Percentiles rank a stretch among this genome's conserved stretches.
phyloP scores from a whole-genome alignment of 2,888 invertebrate species.

The Autographa gamma region DNA sequence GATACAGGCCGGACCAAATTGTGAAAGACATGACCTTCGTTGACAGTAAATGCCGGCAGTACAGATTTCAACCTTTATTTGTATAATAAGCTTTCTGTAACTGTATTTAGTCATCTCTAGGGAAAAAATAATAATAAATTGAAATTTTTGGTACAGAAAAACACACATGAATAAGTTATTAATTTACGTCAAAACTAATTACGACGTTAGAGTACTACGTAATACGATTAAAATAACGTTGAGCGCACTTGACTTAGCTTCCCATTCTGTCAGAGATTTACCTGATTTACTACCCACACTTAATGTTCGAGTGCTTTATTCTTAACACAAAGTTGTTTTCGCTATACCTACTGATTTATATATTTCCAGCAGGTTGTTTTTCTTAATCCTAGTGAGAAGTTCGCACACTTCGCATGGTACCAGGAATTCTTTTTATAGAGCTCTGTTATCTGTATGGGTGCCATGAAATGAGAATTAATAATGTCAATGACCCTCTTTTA shows the following conservation, averaged over 20 bases:
- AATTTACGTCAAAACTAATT: not conserved
- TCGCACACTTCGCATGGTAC: conserved; percentile 18
- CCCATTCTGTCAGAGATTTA: not conserved
- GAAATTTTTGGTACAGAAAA: too few relatives aligned
- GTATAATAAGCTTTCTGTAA: too few relatives aligned
- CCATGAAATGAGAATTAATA: conserved; percentile 18
- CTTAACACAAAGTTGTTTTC: conserved; percentile 9
- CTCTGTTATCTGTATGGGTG: conserved; percentile 11
- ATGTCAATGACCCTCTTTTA: too few relatives aligned
- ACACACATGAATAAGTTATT: too few relatives aligned
- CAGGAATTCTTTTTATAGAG: conserved; percentile 28
- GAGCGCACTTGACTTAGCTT: conserved; percentile 1
- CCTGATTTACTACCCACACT: conserved; percentile 4
- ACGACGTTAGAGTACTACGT: not conserved
- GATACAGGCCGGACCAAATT: too few relatives aligned
- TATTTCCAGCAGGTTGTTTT: conserved; percentile 31
- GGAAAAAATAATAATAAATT: too few relatives aligned
- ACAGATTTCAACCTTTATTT: too few relatives aligned
- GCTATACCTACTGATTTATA: conserved; percentile 19
- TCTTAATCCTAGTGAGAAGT: conserved; percentile 15
- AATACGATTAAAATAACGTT: not conserved
- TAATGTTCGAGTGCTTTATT: conserved; percentile 17
- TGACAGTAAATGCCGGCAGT: too few relatives aligned
- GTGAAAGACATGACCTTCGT: too few relatives aligned
- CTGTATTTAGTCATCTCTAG: too few relatives aligned